phyloP scores from a whole-genome alignment of 2,888 invertebrate genomes.

The Andrena marginata region DNA sequence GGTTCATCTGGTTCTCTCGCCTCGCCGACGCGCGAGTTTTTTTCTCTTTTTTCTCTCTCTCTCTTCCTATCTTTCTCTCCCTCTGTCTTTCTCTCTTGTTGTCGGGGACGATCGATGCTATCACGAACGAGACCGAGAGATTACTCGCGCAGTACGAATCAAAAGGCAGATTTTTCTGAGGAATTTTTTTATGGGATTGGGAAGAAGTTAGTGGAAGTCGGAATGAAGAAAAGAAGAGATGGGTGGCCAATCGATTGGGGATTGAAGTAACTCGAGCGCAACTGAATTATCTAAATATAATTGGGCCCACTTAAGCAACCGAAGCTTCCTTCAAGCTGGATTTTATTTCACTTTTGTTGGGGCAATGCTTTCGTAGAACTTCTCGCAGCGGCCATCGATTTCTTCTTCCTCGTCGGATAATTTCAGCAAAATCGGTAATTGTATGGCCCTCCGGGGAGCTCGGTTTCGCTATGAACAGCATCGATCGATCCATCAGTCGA shows the following conservation, averaged over 20 bases:
- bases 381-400: not conserved
- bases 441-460: not conserved
- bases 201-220: not conserved
- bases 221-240: not conserved
- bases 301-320: not conserved
- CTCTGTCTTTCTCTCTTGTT: constrained; percentile 28
- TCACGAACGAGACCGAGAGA: not conserved
- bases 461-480: constrained; percentile 12
- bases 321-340: not conserved
- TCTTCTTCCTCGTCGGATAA: not conserved
- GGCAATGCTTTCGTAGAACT: not conserved
- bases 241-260: not conserved
- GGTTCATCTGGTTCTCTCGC: constrained; percentile 12
- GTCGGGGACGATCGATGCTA: constrained; percentile 45
- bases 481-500: constrained; percentile 39
- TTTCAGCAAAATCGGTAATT: not conserved
- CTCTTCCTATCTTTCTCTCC: not conserved
- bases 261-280: not conserved
- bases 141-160: not conserved
- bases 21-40: not conserved
- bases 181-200: not conserved
- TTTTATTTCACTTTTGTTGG: not conserved
- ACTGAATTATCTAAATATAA: no score
- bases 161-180: not conserved
- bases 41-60: constrained; percentile 19